Evolutionary conservation across 2,888 invertebrate species (phyloP).

Genomic region (Archips crataeganus): DNA sequence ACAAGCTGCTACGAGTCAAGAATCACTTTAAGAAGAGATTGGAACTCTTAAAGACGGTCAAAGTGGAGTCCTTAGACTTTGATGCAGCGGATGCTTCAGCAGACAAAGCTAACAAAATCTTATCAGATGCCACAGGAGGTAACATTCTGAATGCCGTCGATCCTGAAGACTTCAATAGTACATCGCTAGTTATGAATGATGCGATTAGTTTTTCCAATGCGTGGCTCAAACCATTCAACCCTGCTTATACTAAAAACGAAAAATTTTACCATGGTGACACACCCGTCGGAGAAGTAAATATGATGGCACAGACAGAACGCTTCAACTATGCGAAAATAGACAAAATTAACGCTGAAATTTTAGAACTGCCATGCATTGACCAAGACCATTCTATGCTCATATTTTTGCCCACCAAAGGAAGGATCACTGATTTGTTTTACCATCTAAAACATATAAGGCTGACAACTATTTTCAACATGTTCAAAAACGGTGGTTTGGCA

Average conservation of each 20-base stretch:
- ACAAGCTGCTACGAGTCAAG: slow-evolving; percentile 61
- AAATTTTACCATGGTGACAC: slow-evolving; percentile 54
- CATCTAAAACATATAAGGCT: slow-evolving; percentile 58
- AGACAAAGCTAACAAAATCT: slow-evolving; percentile 54
- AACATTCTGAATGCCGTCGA: slow-evolving; percentile 53
- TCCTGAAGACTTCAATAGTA: slow-evolving; percentile 60
- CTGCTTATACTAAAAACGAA: slow-evolving; percentile 52
- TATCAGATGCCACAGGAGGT: slow-evolving; percentile 54
- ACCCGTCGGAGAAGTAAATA: slow-evolving; percentile 57
- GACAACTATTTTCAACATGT: slow-evolving; percentile 61
- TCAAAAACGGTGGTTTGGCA: slow-evolving; percentile 51
- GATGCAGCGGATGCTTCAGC: slow-evolving; percentile 54
- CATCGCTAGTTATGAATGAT: slow-evolving; percentile 62
- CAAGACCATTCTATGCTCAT: slow-evolving; percentile 63
- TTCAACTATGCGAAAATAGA: slow-evolving; percentile 60
- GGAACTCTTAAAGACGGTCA: slow-evolving; percentile 54
- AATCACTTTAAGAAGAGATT: slow-evolving; percentile 54
- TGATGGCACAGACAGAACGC: slow-evolving; percentile 67
- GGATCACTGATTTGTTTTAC: slow-evolving; percentile 60
- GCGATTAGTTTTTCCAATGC: slow-evolving; percentile 61
- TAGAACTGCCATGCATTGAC: slow-evolving; percentile 61
- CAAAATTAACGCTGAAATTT: slow-evolving; percentile 57
- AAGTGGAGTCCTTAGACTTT: slow-evolving; percentile 60
- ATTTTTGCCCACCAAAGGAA: slow-evolving; percentile 57
- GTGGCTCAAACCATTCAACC: slow-evolving; percentile 65